Conservation (phyloP, 2,888 invertebrate genomes). For the Lycophotia porphyrea region DNA sequence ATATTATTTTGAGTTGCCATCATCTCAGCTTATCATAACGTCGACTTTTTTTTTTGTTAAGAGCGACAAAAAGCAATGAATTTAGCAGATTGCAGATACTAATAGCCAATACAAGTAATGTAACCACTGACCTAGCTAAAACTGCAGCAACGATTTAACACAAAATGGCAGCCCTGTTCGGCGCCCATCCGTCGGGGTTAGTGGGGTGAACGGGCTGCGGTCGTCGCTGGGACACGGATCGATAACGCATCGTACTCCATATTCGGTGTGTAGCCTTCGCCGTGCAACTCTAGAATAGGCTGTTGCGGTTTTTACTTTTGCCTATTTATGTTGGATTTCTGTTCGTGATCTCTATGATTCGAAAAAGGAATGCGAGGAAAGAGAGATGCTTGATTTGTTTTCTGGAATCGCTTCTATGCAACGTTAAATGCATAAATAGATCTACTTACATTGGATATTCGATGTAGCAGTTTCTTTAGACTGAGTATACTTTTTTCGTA, state of each 20-base stretch:
- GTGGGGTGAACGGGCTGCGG: constrained; percentile 81
- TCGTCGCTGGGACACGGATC: constrained; percentile 77
- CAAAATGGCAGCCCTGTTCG: constrained; percentile 63
- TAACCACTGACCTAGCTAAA: constrained; percentile 61
- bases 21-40: neutral
- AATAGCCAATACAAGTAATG: constrained; percentile 19
- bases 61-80: neutral
- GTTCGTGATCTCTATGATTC: constrained; percentile 6
- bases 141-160: constrained; percentile 53
- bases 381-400: neutral
- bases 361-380: constrained; percentile 7
- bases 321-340: constrained; percentile 21
- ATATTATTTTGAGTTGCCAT: neutral
- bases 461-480: neutral
- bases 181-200: constrained; percentile 81
- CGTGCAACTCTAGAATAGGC: constrained; percentile 59
- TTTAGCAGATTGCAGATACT: neutral
- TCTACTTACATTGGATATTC: neutral
- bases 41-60: too few relatives aligned
- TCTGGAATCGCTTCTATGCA: neutral
- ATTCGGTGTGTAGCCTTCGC: constrained; percentile 66
- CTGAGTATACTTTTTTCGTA: neutral
- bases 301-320: constrained; percentile 57
- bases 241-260: constrained; percentile 76
- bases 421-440: neutral